These are phyloP conservation scores for Nothocercus julius DNA, from an alignment of 2,113 vertebrate species.

Conservation along the genomic window DNA sequence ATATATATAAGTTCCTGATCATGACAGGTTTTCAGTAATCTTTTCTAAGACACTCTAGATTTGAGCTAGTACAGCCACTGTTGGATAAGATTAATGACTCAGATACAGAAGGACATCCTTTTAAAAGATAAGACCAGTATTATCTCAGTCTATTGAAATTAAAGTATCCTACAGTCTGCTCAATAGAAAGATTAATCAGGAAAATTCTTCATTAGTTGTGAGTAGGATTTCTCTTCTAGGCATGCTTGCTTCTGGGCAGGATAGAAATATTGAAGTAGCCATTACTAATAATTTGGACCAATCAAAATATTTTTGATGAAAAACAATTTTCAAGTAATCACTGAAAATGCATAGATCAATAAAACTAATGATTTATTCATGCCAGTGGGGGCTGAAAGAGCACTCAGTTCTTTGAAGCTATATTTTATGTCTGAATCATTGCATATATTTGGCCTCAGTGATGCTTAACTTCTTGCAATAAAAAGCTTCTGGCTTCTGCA, in stretches of 20 bases:
- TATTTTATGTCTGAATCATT: constrained; percentile 17
- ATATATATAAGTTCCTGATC: constrained; percentile 21
- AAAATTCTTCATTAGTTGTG: background rate
- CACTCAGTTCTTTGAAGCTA: background rate
- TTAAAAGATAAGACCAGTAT: background rate
- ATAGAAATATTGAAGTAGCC: background rate
- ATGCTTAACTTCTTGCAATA: constrained; percentile 1
- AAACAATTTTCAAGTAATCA: background rate
- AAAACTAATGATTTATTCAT: constrained; percentile 23
- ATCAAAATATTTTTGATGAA: constrained; percentile 10
- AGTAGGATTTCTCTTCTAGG: background rate
- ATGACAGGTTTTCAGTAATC: background rate
- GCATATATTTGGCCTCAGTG: background rate
- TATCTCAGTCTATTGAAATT: background rate
- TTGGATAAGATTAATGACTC: background rate
- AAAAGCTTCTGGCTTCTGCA: constrained; percentile 17
- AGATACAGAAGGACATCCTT: background rate
- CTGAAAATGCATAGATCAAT: background rate
- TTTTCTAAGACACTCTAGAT: background rate
- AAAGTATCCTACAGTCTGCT: background rate
- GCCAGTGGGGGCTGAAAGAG: constrained; percentile 14
- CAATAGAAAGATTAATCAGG: background rate
- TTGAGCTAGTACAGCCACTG: background rate
- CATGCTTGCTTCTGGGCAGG: background rate
- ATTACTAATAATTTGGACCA: background rate